Base-by-base conservation (phyloP, 2,888 invertebrate genomes). In the Augiades crinisus region DNA sequence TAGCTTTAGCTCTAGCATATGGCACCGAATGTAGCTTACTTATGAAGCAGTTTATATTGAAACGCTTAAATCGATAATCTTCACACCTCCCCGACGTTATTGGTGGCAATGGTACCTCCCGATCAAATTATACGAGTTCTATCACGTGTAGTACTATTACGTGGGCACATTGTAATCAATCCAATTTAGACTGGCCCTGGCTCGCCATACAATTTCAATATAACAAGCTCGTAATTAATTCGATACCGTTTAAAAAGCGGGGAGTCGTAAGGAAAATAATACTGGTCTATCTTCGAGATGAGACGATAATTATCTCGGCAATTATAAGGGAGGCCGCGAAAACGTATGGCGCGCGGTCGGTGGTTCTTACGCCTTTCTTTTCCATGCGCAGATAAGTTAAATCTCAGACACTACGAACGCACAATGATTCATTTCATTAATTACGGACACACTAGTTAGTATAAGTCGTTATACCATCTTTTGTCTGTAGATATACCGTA, bases 321-420 rank as follows among this genome's bases (percentile, higher is more conserved):
- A 67, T 69, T 68, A 64, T 63, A 65, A 67, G 65, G 67, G 67
- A 68, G 67, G 61, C 61, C 60, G 62, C 53, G 62, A 60, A 59
- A 59, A 55, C 44, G 44, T 37, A 51, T 50, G 53, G 64, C 62
- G 62, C 63, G 63, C 57, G 61, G 61, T 57, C 8, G 27, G 36
- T 30, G 14, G 16, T 16, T 36, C 12, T 27, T 31, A 31, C 43
- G 30, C 43, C 43, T 24, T 30, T 30, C 30, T 30, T 21, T 10
- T 14, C 12, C 5, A 21, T 6, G 2, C 41, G n/a, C 14, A 41
- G 41, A 41, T 27, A 10, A 41, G 4, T 41, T 5, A n/a, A 24
- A 5, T 4, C 27, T 0, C 2, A 41, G 41, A 41, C 16, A 17
- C 27, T 27, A 5, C 12, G 12, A 5, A 2, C 19, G 5, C 3